These are phyloP conservation scores for Heliocidaris erythrogramma DNA, from an alignment of 35 echinoderm and acorn worm genomes.

Conservation along the genomic window DNA sequence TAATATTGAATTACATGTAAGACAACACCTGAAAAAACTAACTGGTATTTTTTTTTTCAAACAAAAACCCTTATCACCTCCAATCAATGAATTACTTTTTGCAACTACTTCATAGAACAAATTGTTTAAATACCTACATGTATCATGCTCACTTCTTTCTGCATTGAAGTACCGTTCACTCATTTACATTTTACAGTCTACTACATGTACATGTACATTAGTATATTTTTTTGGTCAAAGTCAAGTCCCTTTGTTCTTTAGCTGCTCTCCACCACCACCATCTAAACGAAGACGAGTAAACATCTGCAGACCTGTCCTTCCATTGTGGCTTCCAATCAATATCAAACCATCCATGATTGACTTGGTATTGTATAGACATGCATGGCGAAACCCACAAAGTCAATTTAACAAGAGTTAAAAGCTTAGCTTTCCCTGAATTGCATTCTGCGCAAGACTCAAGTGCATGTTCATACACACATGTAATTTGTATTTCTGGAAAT, in stretches of 20 bases:
- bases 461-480: background rate
- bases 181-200: no score
- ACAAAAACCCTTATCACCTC: no score
- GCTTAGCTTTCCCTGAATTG: background rate
- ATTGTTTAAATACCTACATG: no score
- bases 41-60: no score
- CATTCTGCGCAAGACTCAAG: background rate
- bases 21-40: no score
- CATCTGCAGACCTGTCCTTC: conserved; percentile 15
- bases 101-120: no score
- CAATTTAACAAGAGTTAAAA: background rate
- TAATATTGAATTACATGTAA: no score
- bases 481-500: background rate
- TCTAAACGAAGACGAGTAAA: background rate
- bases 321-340: conserved; percentile 32
- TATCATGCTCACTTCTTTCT: no score
- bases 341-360: background rate
- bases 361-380: background rate
- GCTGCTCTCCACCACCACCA: background rate
- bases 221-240: background rate
- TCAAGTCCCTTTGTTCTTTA: background rate
- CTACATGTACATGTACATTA: no score
- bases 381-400: background rate
- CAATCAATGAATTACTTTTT: no score
- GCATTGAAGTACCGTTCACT: no score